Conservation (phyloP, 1,140 invertebrate genomes). For the Brachionus paranguensis region DNA sequence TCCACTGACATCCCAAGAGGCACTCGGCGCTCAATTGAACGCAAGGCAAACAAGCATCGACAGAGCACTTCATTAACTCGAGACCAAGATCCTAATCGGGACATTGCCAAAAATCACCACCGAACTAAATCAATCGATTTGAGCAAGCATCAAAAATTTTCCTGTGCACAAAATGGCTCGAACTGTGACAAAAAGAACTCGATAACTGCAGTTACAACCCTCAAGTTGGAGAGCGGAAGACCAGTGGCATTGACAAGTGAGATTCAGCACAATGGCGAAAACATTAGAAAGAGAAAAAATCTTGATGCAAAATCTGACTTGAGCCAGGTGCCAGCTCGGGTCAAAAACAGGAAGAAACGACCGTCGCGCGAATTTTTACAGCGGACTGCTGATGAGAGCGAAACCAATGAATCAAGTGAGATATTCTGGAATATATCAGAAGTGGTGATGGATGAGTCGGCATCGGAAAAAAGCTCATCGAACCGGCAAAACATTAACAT, state of each 20-base stretch:
- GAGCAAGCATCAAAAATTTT: conserved; percentile 1
- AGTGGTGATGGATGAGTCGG: conserved; percentile 11
- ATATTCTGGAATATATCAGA: conserved; percentile 38
- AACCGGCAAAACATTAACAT: neutral
- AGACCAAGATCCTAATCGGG: neutral
- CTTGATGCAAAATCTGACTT: neutral
- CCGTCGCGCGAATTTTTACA: conserved; percentile 35
- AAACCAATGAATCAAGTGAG: conserved; percentile 27
- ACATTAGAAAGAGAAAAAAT: neutral
- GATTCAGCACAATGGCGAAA: neutral
- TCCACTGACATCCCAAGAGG: neutral
- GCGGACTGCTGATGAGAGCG: conserved; percentile 31
- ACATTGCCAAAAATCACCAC: neutral
- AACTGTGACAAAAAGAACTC: neutral
- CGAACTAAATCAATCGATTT: conserved; percentile 6
- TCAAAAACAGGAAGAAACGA: conserved; percentile 24
- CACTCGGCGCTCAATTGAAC: neutral
- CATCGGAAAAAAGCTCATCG: neutral
- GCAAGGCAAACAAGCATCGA: neutral
- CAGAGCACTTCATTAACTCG: conserved; percentile 37
- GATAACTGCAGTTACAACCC: conserved; percentile 18
- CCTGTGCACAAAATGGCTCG: too few relatives aligned
- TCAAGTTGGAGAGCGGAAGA: conserved; percentile 1
- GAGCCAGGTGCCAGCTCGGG: neutral
- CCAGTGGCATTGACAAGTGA: conserved; percentile 1